Percentiles rank a stretch among this genome's conserved stretches.
Conservation (phyloP, 2,888 invertebrate genomes). For the Brenthis hecate region DNA sequence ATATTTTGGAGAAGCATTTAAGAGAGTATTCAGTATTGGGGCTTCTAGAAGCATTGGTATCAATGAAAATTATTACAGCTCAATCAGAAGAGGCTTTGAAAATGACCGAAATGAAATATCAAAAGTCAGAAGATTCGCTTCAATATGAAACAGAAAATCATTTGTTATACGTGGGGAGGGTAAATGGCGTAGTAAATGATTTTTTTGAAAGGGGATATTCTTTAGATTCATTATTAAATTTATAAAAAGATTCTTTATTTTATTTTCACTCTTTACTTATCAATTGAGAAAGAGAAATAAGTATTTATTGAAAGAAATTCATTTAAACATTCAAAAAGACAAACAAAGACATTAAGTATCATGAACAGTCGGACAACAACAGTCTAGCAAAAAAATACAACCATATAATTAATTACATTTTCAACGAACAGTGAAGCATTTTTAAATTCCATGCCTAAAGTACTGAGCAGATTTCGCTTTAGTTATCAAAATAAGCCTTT, state of each 20-base stretch:
- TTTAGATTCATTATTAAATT: conserved; percentile 49
- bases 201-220: conserved; percentile 62
- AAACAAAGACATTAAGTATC: too few species aligned
- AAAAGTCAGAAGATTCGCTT: conserved; percentile 47
- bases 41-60: conserved; percentile 66
- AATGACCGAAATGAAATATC: conserved; percentile 64
- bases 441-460: not conserved
- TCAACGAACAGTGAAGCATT: not conserved
- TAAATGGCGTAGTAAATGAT: conserved; percentile 62
- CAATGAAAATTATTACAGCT: conserved; percentile 71
- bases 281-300: too few species aligned
- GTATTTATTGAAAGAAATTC: too few species aligned
- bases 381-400: too few species aligned
- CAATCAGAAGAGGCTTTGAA: conserved; percentile 60
- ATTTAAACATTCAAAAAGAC: too few species aligned
- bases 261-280: too few species aligned
- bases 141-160: conserved; percentile 49
- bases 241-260: conserved; percentile 40
- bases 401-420: too few species aligned
- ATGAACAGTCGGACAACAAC: too few species aligned
- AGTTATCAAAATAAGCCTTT: conserved; percentile 13
- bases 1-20: conserved; percentile 57
- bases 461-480: not conserved
- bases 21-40: conserved; percentile 62
- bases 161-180: conserved; percentile 56